A percentile compares a stretch with the other conserved stretches of the same genome.
Conservation (phyloP, 2,113 vertebrate genomes). For the Chaetodon trifascialis region DNA sequence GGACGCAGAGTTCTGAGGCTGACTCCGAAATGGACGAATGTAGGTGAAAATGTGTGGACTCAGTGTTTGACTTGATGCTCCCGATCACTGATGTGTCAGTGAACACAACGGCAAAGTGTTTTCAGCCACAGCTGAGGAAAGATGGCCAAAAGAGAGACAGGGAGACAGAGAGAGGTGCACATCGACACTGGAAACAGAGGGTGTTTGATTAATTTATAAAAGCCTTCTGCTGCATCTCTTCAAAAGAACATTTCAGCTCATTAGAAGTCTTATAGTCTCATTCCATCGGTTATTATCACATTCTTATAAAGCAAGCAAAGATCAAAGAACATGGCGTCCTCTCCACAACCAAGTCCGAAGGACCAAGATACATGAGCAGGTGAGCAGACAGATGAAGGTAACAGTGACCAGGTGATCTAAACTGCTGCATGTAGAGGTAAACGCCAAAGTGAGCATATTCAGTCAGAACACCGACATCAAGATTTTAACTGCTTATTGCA, state of each 20-base stretch:
- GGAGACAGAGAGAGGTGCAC: conserved; percentile 4
- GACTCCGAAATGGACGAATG: conserved; percentile 24
- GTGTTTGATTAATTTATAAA: conserved; percentile 4
- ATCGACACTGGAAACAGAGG: neutral
- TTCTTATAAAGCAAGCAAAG: neutral
- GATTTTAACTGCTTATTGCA: neutral
- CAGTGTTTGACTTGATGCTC: conserved; percentile 24
- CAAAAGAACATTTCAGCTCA: neutral
- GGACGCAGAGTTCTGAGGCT: neutral
- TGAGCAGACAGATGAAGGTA: neutral
- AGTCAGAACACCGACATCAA: neutral
- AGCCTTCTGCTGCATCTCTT: neutral
- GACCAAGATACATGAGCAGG: neutral
- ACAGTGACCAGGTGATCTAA: neutral
- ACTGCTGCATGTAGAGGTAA: neutral
- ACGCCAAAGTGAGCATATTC: neutral
- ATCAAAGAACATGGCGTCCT: neutral
- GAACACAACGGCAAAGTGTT: conserved; percentile 17
- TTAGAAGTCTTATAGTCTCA: neutral
- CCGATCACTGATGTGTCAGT: conserved; percentile 46
- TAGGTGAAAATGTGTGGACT: conserved; percentile 43
- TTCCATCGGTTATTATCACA: neutral
- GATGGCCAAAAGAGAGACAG: conserved; percentile 27
- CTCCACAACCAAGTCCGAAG: neutral
- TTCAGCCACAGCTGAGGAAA: conserved; percentile 28